Evolutionary conservation across 2,113 vertebrate genomes (phyloP).

Genomic region (Phalacrocorax aristotelis): DNA sequence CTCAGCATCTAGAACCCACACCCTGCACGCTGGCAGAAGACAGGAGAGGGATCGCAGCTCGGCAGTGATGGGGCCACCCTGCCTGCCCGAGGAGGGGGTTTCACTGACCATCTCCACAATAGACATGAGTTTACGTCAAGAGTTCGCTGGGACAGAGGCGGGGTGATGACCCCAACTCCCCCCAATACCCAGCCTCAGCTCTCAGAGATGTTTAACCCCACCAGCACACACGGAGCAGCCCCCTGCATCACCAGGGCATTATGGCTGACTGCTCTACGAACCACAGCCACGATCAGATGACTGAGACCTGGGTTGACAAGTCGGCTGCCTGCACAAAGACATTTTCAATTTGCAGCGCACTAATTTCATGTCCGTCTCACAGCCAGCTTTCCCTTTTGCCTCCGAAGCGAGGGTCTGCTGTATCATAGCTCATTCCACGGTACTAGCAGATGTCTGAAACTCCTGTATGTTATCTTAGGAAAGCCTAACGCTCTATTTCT

Average conservation of each 20-base stretch:
- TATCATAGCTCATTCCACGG: background rate
- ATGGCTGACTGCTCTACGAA: fast-evolving
- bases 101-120: background rate
- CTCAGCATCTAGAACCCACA: background rate
- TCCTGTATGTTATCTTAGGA: background rate
- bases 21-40: fast-evolving
- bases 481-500: background rate
- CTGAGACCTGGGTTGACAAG: background rate
- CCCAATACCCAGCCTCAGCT: background rate
- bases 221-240: background rate
- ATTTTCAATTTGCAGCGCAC: background rate
- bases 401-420: background rate
- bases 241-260: background rate
- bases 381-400: background rate
- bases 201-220: fast-evolving
- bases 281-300: fast-evolving
- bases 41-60: background rate
- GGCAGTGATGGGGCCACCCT: fast-evolving
- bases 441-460: background rate
- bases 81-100: background rate
- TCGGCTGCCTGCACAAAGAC: background rate
- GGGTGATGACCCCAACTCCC: background rate
- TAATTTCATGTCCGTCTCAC: background rate
- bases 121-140: background rate
- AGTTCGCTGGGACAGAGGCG: background rate